These are phyloP conservation scores for Melanotaenia maccullochi DNA, from an alignment of 2,797 vertebrate genomes.

Conservation along the genomic window DNA sequence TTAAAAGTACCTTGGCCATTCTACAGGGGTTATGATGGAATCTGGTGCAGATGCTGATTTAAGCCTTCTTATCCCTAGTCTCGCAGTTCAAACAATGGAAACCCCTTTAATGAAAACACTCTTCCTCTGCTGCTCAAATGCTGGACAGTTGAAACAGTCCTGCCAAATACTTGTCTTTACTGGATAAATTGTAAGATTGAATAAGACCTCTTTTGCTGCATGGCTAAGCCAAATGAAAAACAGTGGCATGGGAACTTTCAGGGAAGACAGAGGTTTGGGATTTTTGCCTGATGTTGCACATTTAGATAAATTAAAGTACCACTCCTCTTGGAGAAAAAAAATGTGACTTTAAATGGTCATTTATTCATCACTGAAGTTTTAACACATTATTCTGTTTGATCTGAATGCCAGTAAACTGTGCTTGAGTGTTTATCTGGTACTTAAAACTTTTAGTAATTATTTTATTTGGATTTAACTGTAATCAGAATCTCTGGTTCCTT, in stretches of 20 bases:
- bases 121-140: slow-evolving; percentile 69
- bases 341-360: slow-evolving; percentile 5
- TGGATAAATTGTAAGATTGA: slow-evolving; percentile 82
- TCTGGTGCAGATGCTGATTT: slow-evolving; percentile 83
- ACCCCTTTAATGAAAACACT: slow-evolving; percentile 83
- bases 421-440: not conserved
- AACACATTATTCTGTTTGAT: slow-evolving; percentile 2
- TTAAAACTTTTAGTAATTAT: not conserved
- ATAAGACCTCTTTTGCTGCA: slow-evolving; percentile 77
- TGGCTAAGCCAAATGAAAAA: slow-evolving; percentile 72
- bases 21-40: slow-evolving; percentile 79
- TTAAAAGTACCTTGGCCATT: slow-evolving; percentile 74
- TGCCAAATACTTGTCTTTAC: slow-evolving; percentile 80
- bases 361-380: slow-evolving; percentile 20
- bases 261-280: slow-evolving; percentile 35
- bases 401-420: not conserved
- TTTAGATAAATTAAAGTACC: slow-evolving; percentile 32
- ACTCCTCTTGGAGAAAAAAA: not conserved
- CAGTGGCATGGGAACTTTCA: slow-evolving; percentile 81
- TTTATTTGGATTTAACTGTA: not conserved
- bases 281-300: slow-evolving; percentile 36
- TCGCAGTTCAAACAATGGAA: slow-evolving; percentile 79
- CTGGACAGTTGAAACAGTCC: slow-evolving; percentile 77
- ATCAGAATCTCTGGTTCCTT: slow-evolving; percentile 23
- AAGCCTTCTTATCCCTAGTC: slow-evolving; percentile 84